Conservation (phyloP, 2,888 invertebrate species). For the Metellina segmentata region DNA sequence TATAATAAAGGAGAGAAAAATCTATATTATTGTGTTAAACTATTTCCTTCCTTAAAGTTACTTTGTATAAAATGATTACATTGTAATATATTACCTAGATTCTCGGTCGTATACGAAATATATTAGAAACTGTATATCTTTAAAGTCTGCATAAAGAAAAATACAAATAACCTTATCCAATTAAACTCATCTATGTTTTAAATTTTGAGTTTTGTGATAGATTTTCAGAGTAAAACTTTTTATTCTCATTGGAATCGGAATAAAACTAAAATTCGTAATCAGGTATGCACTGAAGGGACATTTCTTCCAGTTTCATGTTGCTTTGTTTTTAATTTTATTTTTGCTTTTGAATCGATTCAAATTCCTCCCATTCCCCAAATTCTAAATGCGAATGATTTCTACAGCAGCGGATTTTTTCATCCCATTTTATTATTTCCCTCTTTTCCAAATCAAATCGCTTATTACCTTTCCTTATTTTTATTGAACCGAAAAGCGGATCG, state of each 20-base stretch:
- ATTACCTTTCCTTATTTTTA: conserved; percentile 17
- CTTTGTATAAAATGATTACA: too few relatives aligned
- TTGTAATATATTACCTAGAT: too few relatives aligned
- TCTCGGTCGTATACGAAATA: too few relatives aligned
- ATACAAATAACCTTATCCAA: too few relatives aligned
- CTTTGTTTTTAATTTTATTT: neutral
- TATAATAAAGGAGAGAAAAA: too few relatives aligned
- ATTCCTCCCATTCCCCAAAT: conserved; percentile 2
- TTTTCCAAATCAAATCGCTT: conserved; percentile 53
- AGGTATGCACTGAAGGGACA: neutral
- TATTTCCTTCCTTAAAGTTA: too few relatives aligned
- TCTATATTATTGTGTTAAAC: too few relatives aligned
- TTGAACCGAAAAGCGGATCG: conserved; percentile 19
- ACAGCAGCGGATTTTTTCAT: neutral
- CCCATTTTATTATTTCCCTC: conserved; percentile 8
- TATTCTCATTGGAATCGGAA: neutral
- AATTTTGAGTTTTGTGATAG: neutral
- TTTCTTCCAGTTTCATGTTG: neutral
- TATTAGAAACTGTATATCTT: too few relatives aligned
- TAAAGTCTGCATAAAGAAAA: too few relatives aligned
- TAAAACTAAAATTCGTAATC: neutral
- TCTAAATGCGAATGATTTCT: conserved; percentile 8
- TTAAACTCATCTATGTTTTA: too few relatives aligned
- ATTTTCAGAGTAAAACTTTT: neutral
- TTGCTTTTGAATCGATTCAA: neutral